These are phyloP conservation scores for Tenthredo livida DNA, from an alignment of 2,888 invertebrate species.

Conservation along the genomic window DNA sequence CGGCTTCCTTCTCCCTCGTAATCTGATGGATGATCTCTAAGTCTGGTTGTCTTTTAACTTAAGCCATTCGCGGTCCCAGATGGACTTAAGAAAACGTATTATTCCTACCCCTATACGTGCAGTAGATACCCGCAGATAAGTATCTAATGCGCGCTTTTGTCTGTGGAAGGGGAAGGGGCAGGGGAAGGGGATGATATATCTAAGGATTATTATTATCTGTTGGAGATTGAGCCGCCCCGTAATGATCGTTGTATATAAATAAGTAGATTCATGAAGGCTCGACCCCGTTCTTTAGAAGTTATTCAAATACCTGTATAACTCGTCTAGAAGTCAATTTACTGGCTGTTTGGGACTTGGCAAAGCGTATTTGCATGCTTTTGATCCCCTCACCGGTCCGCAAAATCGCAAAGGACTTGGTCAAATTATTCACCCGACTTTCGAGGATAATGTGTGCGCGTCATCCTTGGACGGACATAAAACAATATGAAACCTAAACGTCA, in stretches of 20 bases:
- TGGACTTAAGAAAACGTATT: background rate
- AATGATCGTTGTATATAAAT: conserved; percentile 14
- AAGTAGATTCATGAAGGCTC: conserved; percentile 9
- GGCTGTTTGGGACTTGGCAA: conserved; percentile 35
- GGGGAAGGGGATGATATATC: background rate
- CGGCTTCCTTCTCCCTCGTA: background rate
- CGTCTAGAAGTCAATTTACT: conserved; percentile 49
- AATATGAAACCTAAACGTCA: background rate
- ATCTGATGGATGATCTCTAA: background rate
- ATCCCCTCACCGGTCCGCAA: conserved; percentile 21
- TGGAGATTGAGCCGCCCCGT: background rate
- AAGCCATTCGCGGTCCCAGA: background rate
- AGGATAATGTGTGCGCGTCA: background rate
- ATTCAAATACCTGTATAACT: conserved; percentile 29
- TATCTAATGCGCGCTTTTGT: background rate
- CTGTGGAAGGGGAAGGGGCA: too few species aligned
- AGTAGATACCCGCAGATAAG: background rate
- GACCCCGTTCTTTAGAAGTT: conserved; percentile 20
- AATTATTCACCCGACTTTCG: conserved; percentile 28
- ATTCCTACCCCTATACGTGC: background rate
- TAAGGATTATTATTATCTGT: background rate
- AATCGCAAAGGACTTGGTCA: conserved; percentile 24
- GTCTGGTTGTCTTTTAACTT: background rate
- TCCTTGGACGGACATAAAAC: background rate
- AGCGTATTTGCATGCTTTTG: conserved; percentile 49